Base-by-base conservation (phyloP, 2,888 invertebrate species). In the Octodonta nipae region DNA sequence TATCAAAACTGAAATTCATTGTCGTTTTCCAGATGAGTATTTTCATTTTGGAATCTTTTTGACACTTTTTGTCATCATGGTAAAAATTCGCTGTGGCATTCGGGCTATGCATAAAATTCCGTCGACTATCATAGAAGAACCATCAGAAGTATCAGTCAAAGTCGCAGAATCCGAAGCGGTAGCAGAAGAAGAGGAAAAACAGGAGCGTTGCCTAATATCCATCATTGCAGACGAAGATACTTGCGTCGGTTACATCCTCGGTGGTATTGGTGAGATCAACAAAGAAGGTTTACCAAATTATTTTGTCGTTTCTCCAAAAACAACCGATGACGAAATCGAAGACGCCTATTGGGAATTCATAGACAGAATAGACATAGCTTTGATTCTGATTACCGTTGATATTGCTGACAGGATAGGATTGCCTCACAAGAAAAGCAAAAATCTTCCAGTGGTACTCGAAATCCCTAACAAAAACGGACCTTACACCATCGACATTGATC, bases 191-290 rank as follows among this genome's bases (percentile, higher is more conserved):
- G n/a, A n/a, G n/a, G n/a, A n/a, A n/a, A n/a, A n/a, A n/a, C n/a
- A n/a, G n/a, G 22, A 20, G n/a, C 7, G 22, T 22, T 22, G 2
- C 4, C 34, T 49, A 6, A 39, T 49, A 13, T 40, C 44, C 5
- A 36, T 49, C 12, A 46, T 49, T 13, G 49, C 45, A 27, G 49
- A 49, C 33, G 49, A 49, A 33, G 49, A 49, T 26, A 49, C 49
- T 2, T 47, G 46, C 15, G 47, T 45, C 2, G 47, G 49, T 8
- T 49, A 44, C 16, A 27, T 47, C n/a, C 27, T 49, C 11, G 49
- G 47, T 26, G 48, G 48, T 12, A 49, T 47, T 13, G 49, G 49
- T 1, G 35, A 49, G 32, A 7, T 40, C 10, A 34, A 43, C 27
- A 38, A 38, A 15, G 28, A 38, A 11, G 35, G 36, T n/a, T 15